phyloP scores from a whole-genome alignment of 2,888 invertebrate genomes.

The Agriopis aurantiaria region DNA sequence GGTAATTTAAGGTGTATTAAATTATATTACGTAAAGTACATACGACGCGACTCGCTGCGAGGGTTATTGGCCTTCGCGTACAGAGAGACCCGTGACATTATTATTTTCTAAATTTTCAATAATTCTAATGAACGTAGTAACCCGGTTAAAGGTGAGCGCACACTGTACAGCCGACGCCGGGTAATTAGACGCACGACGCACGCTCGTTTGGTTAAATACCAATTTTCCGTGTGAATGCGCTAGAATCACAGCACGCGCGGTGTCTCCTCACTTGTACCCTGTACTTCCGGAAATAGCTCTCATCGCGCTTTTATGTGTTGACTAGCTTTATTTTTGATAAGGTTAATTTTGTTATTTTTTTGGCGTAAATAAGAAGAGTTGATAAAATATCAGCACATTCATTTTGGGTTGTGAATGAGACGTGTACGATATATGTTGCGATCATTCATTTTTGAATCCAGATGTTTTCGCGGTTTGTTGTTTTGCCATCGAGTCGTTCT shows the following conservation, averaged over 20 bases:
- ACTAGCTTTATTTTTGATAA: not conserved
- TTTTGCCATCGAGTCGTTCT: no score
- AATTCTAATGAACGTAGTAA: not conserved
- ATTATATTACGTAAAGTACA: no score
- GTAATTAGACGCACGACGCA: slow-evolving; percentile 13
- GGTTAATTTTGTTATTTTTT: not conserved
- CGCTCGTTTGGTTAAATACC: slow-evolving; percentile 10
- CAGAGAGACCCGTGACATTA: not conserved
- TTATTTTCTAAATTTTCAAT: not conserved
- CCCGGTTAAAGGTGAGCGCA: slow-evolving; percentile 12
- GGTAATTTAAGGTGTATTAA: no score
- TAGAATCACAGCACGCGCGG: slow-evolving; percentile 6
- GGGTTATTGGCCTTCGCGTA: not conserved
- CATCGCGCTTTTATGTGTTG: not conserved
- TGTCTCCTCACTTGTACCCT: not conserved
- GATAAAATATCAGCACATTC: no score
- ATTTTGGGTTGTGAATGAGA: no score
- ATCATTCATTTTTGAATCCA: no score
- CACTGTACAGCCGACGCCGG: not conserved
- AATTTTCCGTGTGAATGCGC: slow-evolving; percentile 20
- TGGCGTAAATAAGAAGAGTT: no score
- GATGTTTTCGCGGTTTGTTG: no score
- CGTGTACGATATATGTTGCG: no score
- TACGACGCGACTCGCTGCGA: no score
- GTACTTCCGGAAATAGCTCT: slow-evolving; percentile 2